Base-by-base conservation (phyloP, 2,113 vertebrate species). In the Chionis minor region DNA sequence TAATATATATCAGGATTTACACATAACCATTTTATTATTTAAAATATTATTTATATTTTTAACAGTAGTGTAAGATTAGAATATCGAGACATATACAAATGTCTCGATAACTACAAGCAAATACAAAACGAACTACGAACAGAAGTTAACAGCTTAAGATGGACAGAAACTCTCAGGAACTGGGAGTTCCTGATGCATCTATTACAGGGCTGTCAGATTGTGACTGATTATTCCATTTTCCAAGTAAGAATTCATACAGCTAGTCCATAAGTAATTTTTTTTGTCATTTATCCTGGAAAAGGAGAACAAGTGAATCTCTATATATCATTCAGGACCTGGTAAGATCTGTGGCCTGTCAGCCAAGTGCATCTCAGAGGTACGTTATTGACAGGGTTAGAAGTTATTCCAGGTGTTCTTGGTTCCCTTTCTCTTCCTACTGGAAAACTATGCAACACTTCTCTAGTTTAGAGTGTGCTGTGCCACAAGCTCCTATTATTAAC, bases 71-170 rank as follows among this genome's bases (percentile, higher is more conserved):
- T 54, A 63, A 54, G 20, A 77, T 77, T 17, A 84, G 33, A 77
- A 24, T 27, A 62, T 6, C 0, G 0, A 73, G 30, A 4, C 56
- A 74, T 5, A 38, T 38, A 38, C 9, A 38, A 38, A 38, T 38
- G 38, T 38, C 38, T 38, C 38, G 38, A 38, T 38, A 80, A 52
- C 22, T 47, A 66, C 22, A 65, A 44, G 35, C 6, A 5, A 69
- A 69, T 27, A 69, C 15, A 54, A 28, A 81, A 44, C 8, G 12
- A 51, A 24, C 19, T 33, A 26, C 1, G 1, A 49, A 58, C 35
- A 58, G 51, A 65, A 44, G 3, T 49, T 63, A 47, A 65, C 12
- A 54, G 19, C 10, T 28, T n/a, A 33, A 79, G 28, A 79, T 35
- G 28, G 32, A 71, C 56, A 81, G 26, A 74, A 45, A 44, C 54